Conservation (phyloP, 2,888 invertebrate species). For the Apantesis nais region DNA sequence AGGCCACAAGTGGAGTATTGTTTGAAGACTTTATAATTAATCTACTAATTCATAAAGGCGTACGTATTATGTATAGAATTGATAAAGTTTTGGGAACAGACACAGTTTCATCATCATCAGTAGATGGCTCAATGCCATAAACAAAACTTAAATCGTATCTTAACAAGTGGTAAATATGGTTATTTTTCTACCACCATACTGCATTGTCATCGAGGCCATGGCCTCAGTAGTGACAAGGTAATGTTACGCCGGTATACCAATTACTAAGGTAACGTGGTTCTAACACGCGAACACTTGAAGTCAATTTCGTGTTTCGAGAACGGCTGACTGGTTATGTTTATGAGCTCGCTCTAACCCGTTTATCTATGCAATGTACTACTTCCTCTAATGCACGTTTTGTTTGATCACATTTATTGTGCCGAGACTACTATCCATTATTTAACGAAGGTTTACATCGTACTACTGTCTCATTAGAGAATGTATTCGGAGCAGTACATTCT, state of each 20-base stretch:
- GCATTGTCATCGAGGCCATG: conserved; percentile 27
- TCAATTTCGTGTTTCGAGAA: conserved; percentile 72
- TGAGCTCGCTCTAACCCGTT: conserved; percentile 63
- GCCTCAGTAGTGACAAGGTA: conserved; percentile 40
- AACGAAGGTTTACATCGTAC: conserved; percentile 62
- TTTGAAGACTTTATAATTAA: not conserved
- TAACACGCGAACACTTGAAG: conserved; percentile 69
- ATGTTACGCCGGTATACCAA: conserved; percentile 71
- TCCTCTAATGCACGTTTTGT: conserved; percentile 76
- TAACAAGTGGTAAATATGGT: conserved; percentile 41
- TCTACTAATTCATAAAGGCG: too few species aligned
- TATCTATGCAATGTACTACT: conserved; percentile 79
- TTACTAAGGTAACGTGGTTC: conserved; percentile 75
- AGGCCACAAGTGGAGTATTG: not conserved
- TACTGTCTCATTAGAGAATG: conserved; percentile 74
- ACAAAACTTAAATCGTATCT: conserved; percentile 26
- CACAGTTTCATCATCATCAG: not conserved
- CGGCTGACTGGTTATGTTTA: conserved; percentile 69
- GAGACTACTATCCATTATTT: conserved; percentile 69
- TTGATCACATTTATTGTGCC: conserved; percentile 78
- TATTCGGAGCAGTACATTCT: conserved; percentile 63
- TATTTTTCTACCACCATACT: conserved; percentile 28
- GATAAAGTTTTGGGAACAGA: not conserved
- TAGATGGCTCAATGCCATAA: conserved; percentile 7
- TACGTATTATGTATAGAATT: not conserved